Conservation (phyloP, 2,888 invertebrate genomes). For the Siphlonurus alternatus region DNA sequence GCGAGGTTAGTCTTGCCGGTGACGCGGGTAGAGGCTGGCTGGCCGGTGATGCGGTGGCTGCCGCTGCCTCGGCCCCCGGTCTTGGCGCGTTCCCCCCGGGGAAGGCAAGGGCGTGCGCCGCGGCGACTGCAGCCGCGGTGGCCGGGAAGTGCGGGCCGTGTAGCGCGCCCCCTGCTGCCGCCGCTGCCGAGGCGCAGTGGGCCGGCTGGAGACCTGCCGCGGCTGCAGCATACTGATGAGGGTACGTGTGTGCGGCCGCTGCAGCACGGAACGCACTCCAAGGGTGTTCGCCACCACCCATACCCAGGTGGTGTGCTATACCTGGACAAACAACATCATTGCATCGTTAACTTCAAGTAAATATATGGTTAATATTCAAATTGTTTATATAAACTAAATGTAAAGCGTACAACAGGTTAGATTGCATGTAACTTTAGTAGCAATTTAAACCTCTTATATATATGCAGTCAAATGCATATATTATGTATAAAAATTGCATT, state of each 20-base stretch:
- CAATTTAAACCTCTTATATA: no score
- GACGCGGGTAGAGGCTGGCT: not conserved
- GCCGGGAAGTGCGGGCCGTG: conserved; percentile 5
- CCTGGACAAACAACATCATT: conserved; percentile 29
- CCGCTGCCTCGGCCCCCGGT: not conserved
- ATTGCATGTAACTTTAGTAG: no score
- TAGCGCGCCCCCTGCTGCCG: conserved; percentile 3
- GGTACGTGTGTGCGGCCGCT: not conserved
- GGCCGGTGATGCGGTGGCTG: not conserved
- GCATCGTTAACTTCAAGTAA: not conserved
- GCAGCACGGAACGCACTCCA: conserved; percentile 8
- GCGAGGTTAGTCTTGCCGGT: not conserved
- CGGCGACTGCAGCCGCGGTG: conserved; percentile 10
- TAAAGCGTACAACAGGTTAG: no score
- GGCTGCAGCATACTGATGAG: not conserved
- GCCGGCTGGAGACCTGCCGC: not conserved
- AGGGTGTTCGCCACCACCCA: conserved; percentile 40
- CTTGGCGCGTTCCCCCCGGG: not conserved
- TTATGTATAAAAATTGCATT: no score
- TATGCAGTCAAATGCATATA: no score
- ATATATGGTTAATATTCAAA: no score
- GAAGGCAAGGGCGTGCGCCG: conserved; percentile 4
- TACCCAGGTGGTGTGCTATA: conserved; percentile 53
- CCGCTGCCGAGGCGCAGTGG: not conserved
- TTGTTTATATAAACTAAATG: no score